These are phyloP conservation scores for Lerista edwardsae DNA, from an alignment of 2,797 vertebrate genomes.

Conservation along the genomic window DNA sequence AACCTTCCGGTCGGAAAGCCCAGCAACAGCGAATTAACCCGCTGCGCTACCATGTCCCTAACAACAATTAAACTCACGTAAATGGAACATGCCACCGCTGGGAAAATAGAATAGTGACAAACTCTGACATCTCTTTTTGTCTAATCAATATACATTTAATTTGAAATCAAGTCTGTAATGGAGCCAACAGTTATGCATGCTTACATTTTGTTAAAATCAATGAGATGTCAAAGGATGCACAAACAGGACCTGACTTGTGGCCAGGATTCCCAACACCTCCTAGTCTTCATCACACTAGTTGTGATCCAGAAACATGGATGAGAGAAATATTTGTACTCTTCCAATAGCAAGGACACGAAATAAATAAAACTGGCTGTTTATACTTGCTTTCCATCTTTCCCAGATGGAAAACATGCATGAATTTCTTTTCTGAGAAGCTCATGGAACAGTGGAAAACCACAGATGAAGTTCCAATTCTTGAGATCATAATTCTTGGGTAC, in stretches of 20 bases:
- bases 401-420: not conserved
- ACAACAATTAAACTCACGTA: not conserved
- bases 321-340: not conserved
- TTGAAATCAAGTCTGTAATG: conserved; percentile 25
- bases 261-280: not conserved
- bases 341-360: too few species aligned
- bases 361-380: not conserved
- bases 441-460: not conserved
- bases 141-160: conserved; percentile 9
- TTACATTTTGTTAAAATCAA: conserved; percentile 7
- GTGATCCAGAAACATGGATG: not conserved
- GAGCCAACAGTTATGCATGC: conserved; percentile 25
- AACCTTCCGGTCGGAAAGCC: too few species aligned
- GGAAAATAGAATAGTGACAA: not conserved
- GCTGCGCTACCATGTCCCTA: too few species aligned
- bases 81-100: not conserved
- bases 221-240: not conserved
- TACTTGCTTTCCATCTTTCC: not conserved
- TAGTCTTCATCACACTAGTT: not conserved
- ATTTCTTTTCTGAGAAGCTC: not conserved
- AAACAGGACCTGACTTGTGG: not conserved
- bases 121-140: not conserved
- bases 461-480: not conserved
- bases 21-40: too few species aligned
- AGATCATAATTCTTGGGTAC: not conserved